A percentile compares a stretch with the other conserved stretches of the same genome.
phyloP scores from a whole-genome alignment of 2,888 invertebrate genomes.

The Andrena trimmerana region DNA sequence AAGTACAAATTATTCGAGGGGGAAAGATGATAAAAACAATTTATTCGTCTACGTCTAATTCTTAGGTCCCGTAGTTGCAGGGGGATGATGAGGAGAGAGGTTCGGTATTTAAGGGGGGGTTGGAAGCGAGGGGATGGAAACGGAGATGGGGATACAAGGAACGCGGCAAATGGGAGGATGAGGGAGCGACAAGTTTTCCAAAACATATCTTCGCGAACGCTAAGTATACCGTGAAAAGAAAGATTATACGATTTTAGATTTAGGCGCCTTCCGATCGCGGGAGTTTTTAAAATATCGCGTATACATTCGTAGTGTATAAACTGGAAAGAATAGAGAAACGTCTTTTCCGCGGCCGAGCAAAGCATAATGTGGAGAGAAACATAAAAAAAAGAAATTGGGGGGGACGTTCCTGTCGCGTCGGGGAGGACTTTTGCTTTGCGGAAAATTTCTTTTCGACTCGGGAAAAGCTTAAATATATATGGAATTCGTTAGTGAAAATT shows the following conservation, averaged over 20 bases:
- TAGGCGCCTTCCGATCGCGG: constrained; percentile 70
- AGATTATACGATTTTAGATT: constrained; percentile 83
- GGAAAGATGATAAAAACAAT: constrained; percentile 67
- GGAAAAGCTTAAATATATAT: constrained; percentile 44
- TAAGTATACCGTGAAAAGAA: constrained; percentile 81
- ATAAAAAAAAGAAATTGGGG: constrained; percentile 17
- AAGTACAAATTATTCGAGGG: constrained; percentile 84
- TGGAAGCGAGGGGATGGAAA: background rate
- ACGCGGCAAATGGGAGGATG: constrained; percentile 32
- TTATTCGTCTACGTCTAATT: constrained; percentile 79
- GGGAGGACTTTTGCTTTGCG: constrained; percentile 53
- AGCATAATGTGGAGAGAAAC: constrained; percentile 73
- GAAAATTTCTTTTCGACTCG: constrained; percentile 58
- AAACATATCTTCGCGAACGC: constrained; percentile 83
- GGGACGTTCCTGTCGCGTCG: constrained; percentile 30
- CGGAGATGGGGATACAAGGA: constrained; percentile 24
- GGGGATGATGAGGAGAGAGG: constrained; percentile 29
- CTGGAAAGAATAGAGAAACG: constrained; percentile 27
- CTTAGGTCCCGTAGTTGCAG: constrained; percentile 80
- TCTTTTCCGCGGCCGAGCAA: constrained; percentile 62
- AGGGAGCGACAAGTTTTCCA: constrained; percentile 69
- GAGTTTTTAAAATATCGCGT: constrained; percentile 69
- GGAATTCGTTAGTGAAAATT: constrained; percentile 79
- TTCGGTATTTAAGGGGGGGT: constrained; percentile 52
- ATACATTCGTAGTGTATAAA: constrained; percentile 68